Percentiles rank a stretch among this genome's conserved stretches.
Evolutionary conservation across 2,113 vertebrate genomes (phyloP).

Genomic region (Pedetes capensis): DNA sequence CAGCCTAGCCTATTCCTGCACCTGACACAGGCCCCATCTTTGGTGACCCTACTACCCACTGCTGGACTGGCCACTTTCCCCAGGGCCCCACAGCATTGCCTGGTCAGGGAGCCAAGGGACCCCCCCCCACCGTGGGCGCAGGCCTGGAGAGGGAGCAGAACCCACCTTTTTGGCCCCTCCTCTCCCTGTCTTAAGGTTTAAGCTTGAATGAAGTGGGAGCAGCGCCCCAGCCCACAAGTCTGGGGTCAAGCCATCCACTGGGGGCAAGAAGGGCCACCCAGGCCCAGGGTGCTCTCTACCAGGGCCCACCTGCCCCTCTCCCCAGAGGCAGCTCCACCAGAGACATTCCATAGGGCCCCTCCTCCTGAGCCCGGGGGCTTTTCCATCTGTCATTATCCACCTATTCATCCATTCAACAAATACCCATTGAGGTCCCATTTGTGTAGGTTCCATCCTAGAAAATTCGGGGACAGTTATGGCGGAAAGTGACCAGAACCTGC

Average conservation of each 20-base stretch:
- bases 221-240: not conserved
- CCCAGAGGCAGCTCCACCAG: not conserved
- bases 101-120: too few species aligned
- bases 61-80: not conserved
- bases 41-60: not conserved
- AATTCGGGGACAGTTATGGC: not conserved
- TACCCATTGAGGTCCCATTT: constrained; percentile 13
- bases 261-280: not conserved
- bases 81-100: not conserved
- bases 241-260: not conserved
- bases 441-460: not conserved
- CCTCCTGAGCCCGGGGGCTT: not conserved
- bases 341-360: not conserved
- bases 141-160: not conserved
- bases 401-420: constrained; percentile 76
- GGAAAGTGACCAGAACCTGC: not conserved
- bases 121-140: not conserved
- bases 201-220: not conserved
- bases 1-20: rapidly evolving
- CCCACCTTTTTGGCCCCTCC: not conserved
- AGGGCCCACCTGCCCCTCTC: not conserved
- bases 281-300: not conserved
- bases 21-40: not conserved
- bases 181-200: not conserved
- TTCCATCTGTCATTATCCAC: not conserved